These are phyloP conservation scores for Tyria jacobaeae DNA, from an alignment of 2,888 invertebrate genomes.

Conservation along the genomic window DNA sequence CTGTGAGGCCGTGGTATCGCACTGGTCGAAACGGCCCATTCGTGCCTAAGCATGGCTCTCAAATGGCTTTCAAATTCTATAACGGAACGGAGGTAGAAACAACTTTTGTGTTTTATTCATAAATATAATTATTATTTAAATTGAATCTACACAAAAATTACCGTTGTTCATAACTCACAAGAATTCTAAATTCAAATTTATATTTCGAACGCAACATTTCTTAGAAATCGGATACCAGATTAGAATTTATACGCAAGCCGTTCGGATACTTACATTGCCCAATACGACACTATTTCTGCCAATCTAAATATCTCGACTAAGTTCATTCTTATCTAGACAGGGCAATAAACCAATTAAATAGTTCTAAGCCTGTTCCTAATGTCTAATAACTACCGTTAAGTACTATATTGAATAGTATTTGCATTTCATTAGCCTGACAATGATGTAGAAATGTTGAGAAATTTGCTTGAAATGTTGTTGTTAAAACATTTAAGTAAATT, in stretches of 20 bases:
- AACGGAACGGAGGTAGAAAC: too few species aligned
- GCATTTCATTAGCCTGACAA: slow-evolving; percentile 25
- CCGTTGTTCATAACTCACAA: neutral
- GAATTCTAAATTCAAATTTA: slow-evolving; percentile 1
- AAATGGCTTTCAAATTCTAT: too few species aligned
- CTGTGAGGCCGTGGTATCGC: too few species aligned
- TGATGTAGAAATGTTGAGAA: slow-evolving; percentile 31
- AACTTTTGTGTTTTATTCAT: too few species aligned
- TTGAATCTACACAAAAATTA: neutral
- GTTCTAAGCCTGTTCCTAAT: slow-evolving; percentile 22
- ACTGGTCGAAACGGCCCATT: too few species aligned
- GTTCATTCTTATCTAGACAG: slow-evolving; percentile 24
- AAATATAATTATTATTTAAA: too few species aligned
- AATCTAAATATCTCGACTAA: slow-evolving; percentile 15
- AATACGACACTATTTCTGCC: slow-evolving; percentile 16
- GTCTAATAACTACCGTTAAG: slow-evolving; percentile 28
- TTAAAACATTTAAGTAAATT: too few species aligned
- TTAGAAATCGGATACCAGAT: slow-evolving; percentile 13
- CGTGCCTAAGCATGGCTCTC: too few species aligned
- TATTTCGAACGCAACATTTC: slow-evolving; percentile 13
- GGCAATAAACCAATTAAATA: slow-evolving; percentile 43
- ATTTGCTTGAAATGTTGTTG: slow-evolving; percentile 17
- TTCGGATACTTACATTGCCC: slow-evolving; percentile 11
- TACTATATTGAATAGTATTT: slow-evolving; percentile 35
- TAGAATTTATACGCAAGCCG: slow-evolving; percentile 7